A percentile compares a stretch with the other conserved stretches of the same genome.
phyloP scores from a whole-genome alignment of 2,113 vertebrate genomes.

The Aldabrachelys gigantea region DNA sequence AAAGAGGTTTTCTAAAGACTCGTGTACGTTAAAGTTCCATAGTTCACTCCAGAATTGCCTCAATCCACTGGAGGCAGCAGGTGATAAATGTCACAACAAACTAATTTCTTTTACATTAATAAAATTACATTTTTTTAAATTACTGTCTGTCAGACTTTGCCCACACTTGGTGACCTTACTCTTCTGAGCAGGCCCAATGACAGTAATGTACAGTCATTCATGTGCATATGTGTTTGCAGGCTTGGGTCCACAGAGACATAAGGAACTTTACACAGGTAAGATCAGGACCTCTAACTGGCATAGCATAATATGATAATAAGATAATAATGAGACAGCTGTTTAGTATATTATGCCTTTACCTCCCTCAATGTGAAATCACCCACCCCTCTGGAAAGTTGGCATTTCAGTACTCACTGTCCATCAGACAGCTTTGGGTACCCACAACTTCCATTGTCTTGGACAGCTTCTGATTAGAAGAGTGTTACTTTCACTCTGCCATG shows the following conservation, averaged over 20 bases:
- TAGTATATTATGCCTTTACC: background rate
- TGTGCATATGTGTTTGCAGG: background rate
- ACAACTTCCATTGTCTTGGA: background rate
- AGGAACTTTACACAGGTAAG: background rate
- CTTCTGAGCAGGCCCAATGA: background rate
- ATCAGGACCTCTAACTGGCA: background rate
- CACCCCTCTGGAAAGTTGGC: background rate
- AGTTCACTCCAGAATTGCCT: constrained; percentile 29
- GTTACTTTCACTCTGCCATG: too few species aligned
- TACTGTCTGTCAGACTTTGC: background rate
- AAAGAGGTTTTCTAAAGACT: constrained; percentile 13
- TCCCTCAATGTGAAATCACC: background rate
- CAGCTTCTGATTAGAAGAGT: too few species aligned
- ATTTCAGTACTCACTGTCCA: background rate
- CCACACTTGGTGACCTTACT: background rate
- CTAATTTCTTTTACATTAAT: constrained; percentile 10
- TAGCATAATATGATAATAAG: background rate
- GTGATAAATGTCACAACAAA: constrained; percentile 8
- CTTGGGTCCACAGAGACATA: background rate
- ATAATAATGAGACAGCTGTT: background rate
- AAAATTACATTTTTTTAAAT: constrained; percentile 3
- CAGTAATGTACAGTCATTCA: background rate
- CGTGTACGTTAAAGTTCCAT: constrained; percentile 15
- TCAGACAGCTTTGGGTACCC: background rate
- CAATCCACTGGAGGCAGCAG: background rate